Conservation (phyloP, 2,888 invertebrate species). For the Caenorhabditis sinica region DNA sequence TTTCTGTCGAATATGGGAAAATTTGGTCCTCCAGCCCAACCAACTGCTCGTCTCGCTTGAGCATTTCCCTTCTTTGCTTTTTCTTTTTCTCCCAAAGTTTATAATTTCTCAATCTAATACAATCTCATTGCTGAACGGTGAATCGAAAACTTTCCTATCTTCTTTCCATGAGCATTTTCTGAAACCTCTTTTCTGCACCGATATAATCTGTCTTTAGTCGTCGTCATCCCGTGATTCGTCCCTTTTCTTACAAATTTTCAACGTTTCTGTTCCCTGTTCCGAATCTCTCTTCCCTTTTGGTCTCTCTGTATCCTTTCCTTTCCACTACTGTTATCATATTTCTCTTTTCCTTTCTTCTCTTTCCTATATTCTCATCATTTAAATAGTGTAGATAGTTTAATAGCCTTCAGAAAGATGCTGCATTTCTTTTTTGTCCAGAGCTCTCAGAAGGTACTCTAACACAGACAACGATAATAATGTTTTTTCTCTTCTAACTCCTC, state of each 20-base stretch:
- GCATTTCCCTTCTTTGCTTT: background rate
- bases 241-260: background rate
- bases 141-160: constrained; percentile 4
- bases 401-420: constrained; percentile 8
- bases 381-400: constrained; percentile 44
- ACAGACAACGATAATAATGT: constrained; percentile 17
- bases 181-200: background rate
- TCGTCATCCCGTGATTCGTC: constrained; percentile 28
- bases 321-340: constrained; percentile 39
- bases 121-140: constrained; percentile 46
- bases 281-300: constrained; percentile 49
- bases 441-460: constrained; percentile 10
- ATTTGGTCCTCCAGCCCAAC: constrained; percentile 71
- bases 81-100: background rate
- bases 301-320: constrained; percentile 33
- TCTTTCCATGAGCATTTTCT: constrained; percentile 9
- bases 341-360: constrained; percentile 17
- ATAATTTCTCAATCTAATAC: background rate
- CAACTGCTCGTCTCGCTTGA: constrained; percentile 58
- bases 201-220: constrained; percentile 29
- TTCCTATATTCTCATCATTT: constrained; percentile 37
- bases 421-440: constrained; percentile 3
- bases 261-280: constrained; percentile 1
- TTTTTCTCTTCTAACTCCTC: constrained; percentile 16
- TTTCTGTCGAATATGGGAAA: constrained; percentile 66